A percentile compares a stretch with the other conserved stretches of the same genome.
Evolutionary conservation across 2,888 invertebrate genomes (phyloP).

Genomic region (Argyresthia albistria): DNA sequence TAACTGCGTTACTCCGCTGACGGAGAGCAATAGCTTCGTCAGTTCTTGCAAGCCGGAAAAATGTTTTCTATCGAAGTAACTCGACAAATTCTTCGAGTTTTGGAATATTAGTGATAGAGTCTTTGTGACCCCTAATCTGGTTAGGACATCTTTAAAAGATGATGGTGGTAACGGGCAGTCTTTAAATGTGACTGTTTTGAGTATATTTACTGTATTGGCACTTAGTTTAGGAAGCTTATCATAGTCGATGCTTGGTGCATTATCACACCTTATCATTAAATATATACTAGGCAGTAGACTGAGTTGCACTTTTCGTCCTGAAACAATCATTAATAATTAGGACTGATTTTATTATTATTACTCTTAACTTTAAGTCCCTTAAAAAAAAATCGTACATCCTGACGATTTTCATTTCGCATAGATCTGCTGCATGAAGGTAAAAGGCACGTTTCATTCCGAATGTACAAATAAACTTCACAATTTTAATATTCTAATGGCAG

Average conservation of each 20-base stretch:
- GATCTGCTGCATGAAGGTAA: not conserved
- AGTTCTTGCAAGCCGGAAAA: conserved; percentile 69
- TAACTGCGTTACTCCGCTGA: conserved; percentile 74
- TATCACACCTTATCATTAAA: conserved; percentile 56
- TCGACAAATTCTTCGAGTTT: conserved; percentile 64
- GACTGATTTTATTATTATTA: no score
- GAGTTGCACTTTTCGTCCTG: conserved; percentile 53
- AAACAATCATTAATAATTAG: conserved; percentile 22
- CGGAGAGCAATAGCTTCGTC: conserved; percentile 70
- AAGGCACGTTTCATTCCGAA: not conserved
- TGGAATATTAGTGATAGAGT: conserved; percentile 70
- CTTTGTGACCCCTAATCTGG: conserved; percentile 55
- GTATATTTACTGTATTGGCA: conserved; percentile 45
- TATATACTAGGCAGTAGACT: conserved; percentile 54
- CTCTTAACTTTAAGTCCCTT: no score
- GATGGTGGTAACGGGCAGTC: conserved; percentile 68
- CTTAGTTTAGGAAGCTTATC: conserved; percentile 55
- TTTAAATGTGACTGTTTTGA: conserved; percentile 62
- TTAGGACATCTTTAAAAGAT: conserved; percentile 60
- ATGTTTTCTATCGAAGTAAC: conserved; percentile 70
- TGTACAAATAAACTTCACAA: no score
- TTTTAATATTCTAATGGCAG: no score
- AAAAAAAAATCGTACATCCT: not conserved
- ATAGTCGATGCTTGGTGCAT: conserved; percentile 48
- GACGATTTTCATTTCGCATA: no score